phyloP scores from a whole-genome alignment of 2,888 invertebrate genomes.

The Crioceris asparagi region DNA sequence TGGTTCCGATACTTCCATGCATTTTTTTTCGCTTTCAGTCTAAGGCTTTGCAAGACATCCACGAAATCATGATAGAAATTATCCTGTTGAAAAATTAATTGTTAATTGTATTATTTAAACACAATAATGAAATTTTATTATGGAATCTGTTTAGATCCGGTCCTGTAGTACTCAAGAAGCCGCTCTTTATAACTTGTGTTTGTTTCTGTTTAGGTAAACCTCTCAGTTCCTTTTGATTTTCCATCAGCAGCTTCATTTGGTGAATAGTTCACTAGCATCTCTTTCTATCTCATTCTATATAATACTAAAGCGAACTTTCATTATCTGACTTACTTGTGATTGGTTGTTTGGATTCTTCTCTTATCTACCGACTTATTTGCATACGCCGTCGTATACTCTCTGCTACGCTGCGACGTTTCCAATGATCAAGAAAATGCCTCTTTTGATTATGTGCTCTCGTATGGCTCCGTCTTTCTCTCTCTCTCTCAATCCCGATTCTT shows the following conservation, averaged over 20 bases:
- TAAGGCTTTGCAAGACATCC: too few relatives aligned
- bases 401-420: conserved; percentile 19
- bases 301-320: conserved; percentile 33
- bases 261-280: conserved; percentile 39
- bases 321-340: conserved; percentile 35
- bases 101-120: too few relatives aligned
- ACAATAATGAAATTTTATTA: too few relatives aligned
- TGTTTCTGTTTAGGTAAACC: conserved; percentile 38
- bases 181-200: conserved; percentile 37
- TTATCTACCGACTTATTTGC: conserved; percentile 34
- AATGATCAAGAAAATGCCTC: conserved; percentile 18
- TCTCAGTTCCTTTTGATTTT: conserved; percentile 38
- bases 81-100: too few relatives aligned
- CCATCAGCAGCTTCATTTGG: conserved; percentile 36
- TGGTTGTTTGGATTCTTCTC: conserved; percentile 35
- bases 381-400: conserved; percentile 18
- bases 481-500: background rate
- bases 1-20: too few relatives aligned
- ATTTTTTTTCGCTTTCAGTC: too few relatives aligned
- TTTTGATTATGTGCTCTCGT: background rate
- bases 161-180: conserved; percentile 19
- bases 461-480: background rate
- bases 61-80: too few relatives aligned
- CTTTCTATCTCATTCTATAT: conserved; percentile 29
- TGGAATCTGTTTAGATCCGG: too few relatives aligned